Evolutionary conservation across 2,797 vertebrate genomes (phyloP).

Genomic region (Sebastiscus albofasciatus): DNA sequence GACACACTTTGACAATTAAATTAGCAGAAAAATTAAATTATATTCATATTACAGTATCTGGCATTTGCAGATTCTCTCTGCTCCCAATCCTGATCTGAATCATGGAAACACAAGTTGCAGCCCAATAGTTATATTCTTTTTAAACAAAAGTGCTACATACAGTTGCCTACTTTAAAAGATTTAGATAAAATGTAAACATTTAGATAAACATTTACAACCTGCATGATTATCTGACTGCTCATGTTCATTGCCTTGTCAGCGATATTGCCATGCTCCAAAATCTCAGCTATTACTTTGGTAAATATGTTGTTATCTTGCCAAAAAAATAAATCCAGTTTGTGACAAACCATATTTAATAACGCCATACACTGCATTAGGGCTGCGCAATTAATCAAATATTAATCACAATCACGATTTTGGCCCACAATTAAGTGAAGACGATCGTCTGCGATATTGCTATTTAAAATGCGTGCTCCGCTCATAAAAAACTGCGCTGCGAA

Average conservation of each 20-base stretch:
- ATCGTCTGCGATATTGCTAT: too few relatives aligned
- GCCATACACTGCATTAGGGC: background rate
- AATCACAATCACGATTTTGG: too few relatives aligned
- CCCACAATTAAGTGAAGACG: too few relatives aligned
- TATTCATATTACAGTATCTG: conserved; percentile 14
- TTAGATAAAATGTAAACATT: background rate
- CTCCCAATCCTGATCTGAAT: background rate
- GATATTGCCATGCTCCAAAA: background rate
- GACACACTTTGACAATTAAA: conserved; percentile 25
- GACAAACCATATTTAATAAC: background rate
- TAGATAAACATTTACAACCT: background rate
- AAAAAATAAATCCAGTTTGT: background rate
- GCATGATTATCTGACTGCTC: background rate
- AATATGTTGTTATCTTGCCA: background rate
- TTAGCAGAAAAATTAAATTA: conserved; percentile 14
- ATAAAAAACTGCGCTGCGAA: too few relatives aligned
- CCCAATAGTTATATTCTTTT: background rate
- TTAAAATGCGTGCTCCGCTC: too few relatives aligned
- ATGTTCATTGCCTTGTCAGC: background rate
- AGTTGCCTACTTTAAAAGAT: background rate
- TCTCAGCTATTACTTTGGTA: background rate
- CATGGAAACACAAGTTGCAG: background rate
- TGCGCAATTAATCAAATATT: too few relatives aligned
- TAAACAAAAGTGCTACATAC: background rate
- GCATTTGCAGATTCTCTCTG: background rate